Conservation (phyloP, 2,888 invertebrate genomes). For the Troilus luridus region DNA sequence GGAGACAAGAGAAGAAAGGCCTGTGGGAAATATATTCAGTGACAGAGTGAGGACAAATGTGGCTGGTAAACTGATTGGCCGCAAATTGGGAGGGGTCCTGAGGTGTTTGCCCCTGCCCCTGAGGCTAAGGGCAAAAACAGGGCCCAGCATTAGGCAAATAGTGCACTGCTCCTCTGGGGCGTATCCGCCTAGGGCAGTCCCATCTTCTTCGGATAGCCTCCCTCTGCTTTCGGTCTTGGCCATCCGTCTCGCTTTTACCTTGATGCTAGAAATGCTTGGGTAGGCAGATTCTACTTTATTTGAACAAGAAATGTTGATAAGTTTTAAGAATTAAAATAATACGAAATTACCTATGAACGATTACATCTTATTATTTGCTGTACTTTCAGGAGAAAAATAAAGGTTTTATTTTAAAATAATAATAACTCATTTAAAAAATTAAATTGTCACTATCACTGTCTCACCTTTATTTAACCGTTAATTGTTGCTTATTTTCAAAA, state of each 20-base stretch:
- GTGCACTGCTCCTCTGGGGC: not conserved
- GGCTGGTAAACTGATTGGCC: conserved; percentile 60
- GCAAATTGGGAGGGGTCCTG: conserved; percentile 54
- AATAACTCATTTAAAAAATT: too few species aligned
- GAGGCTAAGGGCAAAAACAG: conserved; percentile 46
- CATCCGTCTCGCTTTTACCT: not conserved
- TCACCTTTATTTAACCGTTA: too few species aligned
- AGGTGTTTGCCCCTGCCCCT: conserved; percentile 43
- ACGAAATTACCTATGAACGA: too few species aligned
- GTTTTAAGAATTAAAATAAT: too few species aligned
- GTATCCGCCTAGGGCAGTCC: not conserved
- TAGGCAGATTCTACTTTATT: too few species aligned
- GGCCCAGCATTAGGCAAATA: conserved; percentile 56
- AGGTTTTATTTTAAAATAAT: too few species aligned
- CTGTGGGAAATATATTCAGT: conserved; percentile 58
- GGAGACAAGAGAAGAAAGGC: conserved; percentile 34
- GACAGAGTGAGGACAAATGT: conserved; percentile 56
- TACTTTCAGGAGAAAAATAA: too few species aligned
- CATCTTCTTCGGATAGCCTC: not conserved
- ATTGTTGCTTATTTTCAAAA: too few species aligned
- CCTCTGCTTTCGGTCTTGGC: not conserved
- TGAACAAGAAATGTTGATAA: too few species aligned
- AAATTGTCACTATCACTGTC: too few species aligned
- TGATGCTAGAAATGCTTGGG: not conserved
- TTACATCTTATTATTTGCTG: too few species aligned